Conservation (phyloP, 2,888 invertebrate genomes). For the Steinernema hermaphroditum region DNA sequence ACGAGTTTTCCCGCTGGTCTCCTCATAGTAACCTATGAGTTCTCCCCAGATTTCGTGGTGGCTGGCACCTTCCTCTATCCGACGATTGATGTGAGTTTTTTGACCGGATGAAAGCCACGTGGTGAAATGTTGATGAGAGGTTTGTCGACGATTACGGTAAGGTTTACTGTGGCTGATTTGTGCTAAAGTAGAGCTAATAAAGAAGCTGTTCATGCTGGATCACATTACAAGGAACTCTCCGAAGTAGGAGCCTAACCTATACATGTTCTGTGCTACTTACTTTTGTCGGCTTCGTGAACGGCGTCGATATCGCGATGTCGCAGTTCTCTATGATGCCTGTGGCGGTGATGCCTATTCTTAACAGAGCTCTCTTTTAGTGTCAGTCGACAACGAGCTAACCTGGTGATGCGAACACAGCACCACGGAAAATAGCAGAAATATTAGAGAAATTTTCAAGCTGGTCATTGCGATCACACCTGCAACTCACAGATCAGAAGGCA, state of each 20-base stretch:
- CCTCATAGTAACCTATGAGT: conserved; percentile 4
- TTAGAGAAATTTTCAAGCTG: background rate
- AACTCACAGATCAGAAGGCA: too few species aligned
- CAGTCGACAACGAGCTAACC: background rate
- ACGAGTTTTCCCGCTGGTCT: background rate
- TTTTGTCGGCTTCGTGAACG: conserved; percentile 16
- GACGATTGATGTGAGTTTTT: background rate
- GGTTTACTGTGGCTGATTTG: background rate
- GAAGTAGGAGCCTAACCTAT: too few species aligned
- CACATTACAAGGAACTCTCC: too few species aligned
- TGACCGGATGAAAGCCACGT: background rate
- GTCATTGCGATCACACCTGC: background rate
- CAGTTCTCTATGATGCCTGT: background rate
- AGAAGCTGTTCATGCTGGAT: background rate
- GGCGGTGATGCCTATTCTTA: background rate
- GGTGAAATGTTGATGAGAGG: background rate
- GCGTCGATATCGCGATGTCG: background rate
- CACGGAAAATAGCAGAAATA: background rate
- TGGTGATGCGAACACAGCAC: background rate
- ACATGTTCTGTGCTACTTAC: too few species aligned
- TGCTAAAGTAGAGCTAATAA: background rate
- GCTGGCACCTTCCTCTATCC: background rate
- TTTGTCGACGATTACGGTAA: background rate
- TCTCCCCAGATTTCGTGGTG: conserved; percentile 9
- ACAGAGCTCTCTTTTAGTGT: too few species aligned